Base-by-base conservation (phyloP, 2,888 invertebrate species). In the Helicoverpa assulta region DNA sequence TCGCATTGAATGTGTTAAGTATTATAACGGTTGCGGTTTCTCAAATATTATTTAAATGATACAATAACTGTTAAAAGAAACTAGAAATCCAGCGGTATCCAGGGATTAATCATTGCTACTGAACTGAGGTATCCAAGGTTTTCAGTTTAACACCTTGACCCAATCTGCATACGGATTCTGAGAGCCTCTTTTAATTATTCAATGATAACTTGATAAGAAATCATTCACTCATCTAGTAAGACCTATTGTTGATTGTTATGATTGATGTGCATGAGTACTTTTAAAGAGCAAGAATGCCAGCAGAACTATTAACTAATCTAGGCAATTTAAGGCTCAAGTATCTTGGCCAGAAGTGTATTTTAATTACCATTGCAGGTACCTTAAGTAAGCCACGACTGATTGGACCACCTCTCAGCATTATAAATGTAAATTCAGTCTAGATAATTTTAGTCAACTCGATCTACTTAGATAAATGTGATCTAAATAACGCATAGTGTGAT, bases 371-470 rank as follows among this genome's bases (percentile, higher is more conserved):
- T 14, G 40, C 51, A 57, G 47, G 47, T 66, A 66, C 40, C 51
- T 57, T 52, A 50, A 21, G 50, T 33, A 55, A 58, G 40, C 40
- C 21, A 56, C 50, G 52, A 52, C 59, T 52, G 18, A 53, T 16
- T 61, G 51, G n/a, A 37, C 40, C 43, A 43, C 54, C 62, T 26
- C 52, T 57, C 57, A 21, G 33, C 18, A 14, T 64, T 64, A 60
- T 57, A 50, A 64, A 66, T 70, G 53, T 54, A 75, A 55, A 75
- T 63, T 21, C n/a, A 59, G 54, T 61, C 56, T 62, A 53, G 26
- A 65, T 63, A 55, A 68, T 75, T 76, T 65, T 61, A 68, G 57
- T 67, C 69, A 18, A 70, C 56, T 68, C 47, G 47, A 70, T 73
- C 66, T 72, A 47, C 47, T 47, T 47, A 74, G 58, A 61, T 65